Conservation (phyloP, 2,113 vertebrate genomes). For the Corynorhinus townsendii region DNA sequence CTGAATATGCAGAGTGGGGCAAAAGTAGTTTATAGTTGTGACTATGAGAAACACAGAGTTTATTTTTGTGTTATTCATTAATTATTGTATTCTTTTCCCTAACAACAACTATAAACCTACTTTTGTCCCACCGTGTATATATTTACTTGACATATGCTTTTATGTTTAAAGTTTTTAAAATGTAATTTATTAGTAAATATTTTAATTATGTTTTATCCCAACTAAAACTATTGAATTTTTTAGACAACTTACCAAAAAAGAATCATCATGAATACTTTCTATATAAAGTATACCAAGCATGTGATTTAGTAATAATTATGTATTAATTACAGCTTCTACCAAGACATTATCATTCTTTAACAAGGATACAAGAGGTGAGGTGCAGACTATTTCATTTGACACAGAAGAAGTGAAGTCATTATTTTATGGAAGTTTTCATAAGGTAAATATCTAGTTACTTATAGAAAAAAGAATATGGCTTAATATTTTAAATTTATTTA, state of each 20-base stretch:
- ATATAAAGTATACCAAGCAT: background rate
- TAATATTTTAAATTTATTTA: conserved; percentile 15
- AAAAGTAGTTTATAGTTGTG: background rate
- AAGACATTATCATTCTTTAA: conserved; percentile 96
- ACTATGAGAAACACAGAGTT: background rate
- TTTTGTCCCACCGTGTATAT: background rate
- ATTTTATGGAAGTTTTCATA: conserved; percentile 99
- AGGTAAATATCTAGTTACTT: conserved; percentile 84
- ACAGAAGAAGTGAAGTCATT: conserved; percentile 88
- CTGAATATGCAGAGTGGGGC: background rate
- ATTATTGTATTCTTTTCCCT: background rate
- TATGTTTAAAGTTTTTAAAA: background rate
- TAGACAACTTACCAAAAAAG: background rate
- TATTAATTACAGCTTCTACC: conserved; percentile 84
- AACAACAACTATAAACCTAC: background rate
- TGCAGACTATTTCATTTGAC: conserved; percentile 92
- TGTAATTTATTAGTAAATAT: background rate
- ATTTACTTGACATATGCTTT: background rate
- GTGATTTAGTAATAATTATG: conserved; percentile 28
- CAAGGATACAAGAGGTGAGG: conserved; percentile 90
- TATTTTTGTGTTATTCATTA: background rate
- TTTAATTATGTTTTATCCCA: background rate
- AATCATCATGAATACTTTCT: conserved; percentile 9
- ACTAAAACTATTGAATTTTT: background rate
- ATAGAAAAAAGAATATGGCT: conserved; percentile 32